These are phyloP conservation scores for Euglossa dilemma DNA, from an alignment of 1,140 invertebrate species.

Conservation along the genomic window DNA sequence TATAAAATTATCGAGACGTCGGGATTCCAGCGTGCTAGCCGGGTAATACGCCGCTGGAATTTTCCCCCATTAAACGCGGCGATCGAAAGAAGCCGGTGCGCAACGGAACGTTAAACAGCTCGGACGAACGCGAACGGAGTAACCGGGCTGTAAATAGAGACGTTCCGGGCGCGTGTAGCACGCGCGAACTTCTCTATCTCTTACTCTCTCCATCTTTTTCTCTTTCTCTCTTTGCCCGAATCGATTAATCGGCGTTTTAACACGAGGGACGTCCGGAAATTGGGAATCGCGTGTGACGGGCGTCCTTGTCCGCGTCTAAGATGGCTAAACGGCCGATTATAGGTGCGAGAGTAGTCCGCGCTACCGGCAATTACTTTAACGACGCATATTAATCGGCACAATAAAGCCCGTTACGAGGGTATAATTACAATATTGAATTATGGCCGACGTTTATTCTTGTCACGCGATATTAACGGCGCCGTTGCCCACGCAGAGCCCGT, in stretches of 20 bases:
- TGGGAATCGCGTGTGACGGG: conserved; percentile 13
- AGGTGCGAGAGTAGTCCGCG: conserved; percentile 48
- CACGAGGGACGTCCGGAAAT: background rate
- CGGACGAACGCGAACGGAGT: background rate
- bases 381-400: conserved; percentile 80
- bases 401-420: conserved; percentile 78
- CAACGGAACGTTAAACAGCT: no score
- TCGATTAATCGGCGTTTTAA: background rate
- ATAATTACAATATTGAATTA: conserved; percentile 83
- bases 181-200: no score
- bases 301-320: conserved; percentile 9
- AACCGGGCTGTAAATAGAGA: background rate
- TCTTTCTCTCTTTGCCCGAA: background rate
- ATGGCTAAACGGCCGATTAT: conserved; percentile 49
- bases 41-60: background rate
- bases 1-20: background rate
- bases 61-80: no score
- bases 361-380: conserved; percentile 77
- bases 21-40: background rate
- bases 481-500: conserved; percentile 57
- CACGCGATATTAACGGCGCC: conserved; percentile 76
- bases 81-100: no score
- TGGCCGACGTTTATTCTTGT: conserved; percentile 79
- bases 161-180: background rate
- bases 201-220: no score